Evolutionary conservation across 2,888 invertebrate species (phyloP).

Genomic region (Piscicola geometra): DNA sequence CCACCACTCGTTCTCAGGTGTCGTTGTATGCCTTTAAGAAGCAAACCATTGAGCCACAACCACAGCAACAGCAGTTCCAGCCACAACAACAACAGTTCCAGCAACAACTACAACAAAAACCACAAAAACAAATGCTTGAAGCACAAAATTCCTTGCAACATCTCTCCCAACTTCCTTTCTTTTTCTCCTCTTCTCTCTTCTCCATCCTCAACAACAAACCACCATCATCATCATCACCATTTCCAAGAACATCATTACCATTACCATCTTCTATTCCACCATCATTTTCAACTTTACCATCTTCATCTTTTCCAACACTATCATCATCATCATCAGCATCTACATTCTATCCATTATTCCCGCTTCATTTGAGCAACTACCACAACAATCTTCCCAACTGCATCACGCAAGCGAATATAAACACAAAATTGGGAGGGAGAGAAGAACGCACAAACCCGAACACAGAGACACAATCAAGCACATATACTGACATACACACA

Average conservation of each 20-base stretch:
- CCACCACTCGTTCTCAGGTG: no score
- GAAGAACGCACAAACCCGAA: not conserved
- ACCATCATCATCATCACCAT: not conserved
- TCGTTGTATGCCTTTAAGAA: no score
- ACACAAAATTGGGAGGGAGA: not conserved
- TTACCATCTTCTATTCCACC: no score
- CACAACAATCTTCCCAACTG: not conserved
- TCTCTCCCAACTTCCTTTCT: not conserved
- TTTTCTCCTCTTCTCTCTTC: not conserved
- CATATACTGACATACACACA: no score
- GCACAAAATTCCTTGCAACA: not conserved
- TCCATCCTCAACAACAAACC: constrained; percentile 4
- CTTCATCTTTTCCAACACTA: not conserved
- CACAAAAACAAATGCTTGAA: not conserved
- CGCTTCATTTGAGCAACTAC: not conserved
- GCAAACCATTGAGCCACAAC: no score
- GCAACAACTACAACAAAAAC: not conserved
- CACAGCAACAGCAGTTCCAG: not conserved
- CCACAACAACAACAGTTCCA: not conserved
- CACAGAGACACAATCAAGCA: no score
- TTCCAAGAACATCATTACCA: not conserved
- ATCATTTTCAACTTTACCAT: no score
- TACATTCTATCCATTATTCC: not conserved
- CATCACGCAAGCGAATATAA: not conserved
- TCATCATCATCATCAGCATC: not conserved